Evolutionary conservation across 1,140 invertebrate species (phyloP).

Genomic region (Pseudomyrmex concolor): DNA sequence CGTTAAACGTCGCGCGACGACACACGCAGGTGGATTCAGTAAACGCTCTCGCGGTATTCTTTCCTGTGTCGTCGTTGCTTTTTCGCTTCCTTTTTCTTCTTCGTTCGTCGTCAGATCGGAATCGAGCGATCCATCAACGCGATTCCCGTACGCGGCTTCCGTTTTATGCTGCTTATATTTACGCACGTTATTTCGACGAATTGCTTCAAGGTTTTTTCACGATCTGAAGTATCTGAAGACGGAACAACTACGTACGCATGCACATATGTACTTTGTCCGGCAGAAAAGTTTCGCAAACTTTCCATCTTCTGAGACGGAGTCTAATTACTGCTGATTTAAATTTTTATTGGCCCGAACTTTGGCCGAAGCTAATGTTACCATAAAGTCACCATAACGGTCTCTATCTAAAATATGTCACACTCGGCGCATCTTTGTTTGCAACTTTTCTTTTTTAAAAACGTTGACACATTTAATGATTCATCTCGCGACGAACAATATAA

Average conservation of each 20-base stretch:
- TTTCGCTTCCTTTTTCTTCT: neutral
- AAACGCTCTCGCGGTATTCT: slow-evolving; percentile 34
- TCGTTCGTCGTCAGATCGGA: neutral
- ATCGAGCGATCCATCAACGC: slow-evolving; percentile 19
- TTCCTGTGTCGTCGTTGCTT: slow-evolving; percentile 3
- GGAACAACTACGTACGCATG: too few species aligned
- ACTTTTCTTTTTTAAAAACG: too few species aligned
- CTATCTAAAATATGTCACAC: too few species aligned
- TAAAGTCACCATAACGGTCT: too few species aligned
- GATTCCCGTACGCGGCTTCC: slow-evolving; percentile 15
- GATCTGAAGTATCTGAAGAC: neutral
- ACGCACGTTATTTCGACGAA: slow-evolving; percentile 21
- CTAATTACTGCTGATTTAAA: too few species aligned
- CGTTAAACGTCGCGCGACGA: slow-evolving; percentile 27
- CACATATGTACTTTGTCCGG: too few species aligned
- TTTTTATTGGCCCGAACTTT: too few species aligned
- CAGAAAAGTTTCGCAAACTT: too few species aligned
- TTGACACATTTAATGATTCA: too few species aligned
- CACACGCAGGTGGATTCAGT: slow-evolving; percentile 46
- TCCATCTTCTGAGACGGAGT: too few species aligned
- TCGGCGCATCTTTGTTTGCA: too few species aligned
- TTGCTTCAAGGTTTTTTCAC: neutral
- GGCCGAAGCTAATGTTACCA: too few species aligned
- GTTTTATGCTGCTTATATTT: neutral
- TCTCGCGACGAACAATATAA: slow-evolving; percentile 26